Percentiles rank a stretch among this genome's conserved stretches.
Evolutionary conservation across 2,113 vertebrate species (phyloP).

Genomic region (Pseudopipra pipra): DNA sequence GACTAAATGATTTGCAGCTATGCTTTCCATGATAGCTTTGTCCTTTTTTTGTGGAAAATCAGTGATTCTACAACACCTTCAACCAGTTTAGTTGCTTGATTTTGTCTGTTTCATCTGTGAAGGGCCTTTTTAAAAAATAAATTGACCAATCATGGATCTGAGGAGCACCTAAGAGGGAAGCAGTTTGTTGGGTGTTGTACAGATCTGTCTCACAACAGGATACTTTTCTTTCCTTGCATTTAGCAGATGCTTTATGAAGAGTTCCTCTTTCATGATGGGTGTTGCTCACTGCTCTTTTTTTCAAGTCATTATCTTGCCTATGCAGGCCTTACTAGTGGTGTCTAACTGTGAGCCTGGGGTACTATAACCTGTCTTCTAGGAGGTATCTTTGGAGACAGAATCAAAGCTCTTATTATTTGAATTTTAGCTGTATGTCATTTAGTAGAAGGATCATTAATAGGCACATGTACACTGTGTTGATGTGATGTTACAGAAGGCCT

Average conservation of each 20-base stretch:
- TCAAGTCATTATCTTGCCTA: background rate
- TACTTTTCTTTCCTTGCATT: background rate
- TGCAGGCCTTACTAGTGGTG: background rate
- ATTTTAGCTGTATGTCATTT: background rate
- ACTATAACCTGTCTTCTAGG: background rate
- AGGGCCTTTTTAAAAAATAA: background rate
- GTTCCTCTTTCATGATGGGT: background rate
- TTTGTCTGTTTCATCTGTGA: background rate
- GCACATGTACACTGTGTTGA: background rate
- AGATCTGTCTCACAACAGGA: background rate
- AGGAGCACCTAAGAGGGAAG: fast-evolving
- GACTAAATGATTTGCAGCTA: background rate
- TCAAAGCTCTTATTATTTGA: background rate
- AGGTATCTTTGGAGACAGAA: background rate
- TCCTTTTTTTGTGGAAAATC: background rate
- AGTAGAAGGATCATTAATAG: background rate
- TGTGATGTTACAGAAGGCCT: background rate
- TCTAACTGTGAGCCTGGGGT: background rate
- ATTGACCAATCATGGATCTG: background rate
- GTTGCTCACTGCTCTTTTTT: background rate
- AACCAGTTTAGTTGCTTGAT: background rate
- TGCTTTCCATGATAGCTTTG: background rate
- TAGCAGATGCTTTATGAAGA: background rate
- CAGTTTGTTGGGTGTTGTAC: background rate
- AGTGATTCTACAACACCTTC: background rate